Conservation (phyloP, 2,113 vertebrate species). For the Opisthocomus hoazin region DNA sequence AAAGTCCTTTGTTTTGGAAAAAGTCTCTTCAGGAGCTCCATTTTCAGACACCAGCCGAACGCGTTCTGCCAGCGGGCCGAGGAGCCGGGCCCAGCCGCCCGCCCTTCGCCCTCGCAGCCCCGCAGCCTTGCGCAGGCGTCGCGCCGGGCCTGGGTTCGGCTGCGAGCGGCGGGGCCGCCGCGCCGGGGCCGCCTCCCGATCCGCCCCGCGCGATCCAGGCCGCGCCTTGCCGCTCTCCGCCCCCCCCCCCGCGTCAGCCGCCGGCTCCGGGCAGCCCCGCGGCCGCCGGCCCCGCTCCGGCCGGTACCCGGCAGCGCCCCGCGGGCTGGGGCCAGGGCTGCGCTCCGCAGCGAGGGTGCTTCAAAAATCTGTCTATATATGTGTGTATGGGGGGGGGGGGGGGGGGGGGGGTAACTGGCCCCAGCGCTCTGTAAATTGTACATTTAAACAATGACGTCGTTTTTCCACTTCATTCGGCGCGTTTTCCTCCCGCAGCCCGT, state of each 20-base stretch:
- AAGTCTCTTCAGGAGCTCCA: background rate
- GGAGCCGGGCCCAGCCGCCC: background rate
- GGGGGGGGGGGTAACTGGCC: background rate
- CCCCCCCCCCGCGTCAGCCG: background rate
- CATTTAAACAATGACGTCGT: background rate
- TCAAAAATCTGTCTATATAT: no score
- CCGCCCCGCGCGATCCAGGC: background rate
- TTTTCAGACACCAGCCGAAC: background rate
- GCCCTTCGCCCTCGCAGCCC: no score
- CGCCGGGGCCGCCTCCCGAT: background rate
- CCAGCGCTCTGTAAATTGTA: background rate
- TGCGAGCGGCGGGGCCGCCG: background rate
- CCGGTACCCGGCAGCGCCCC: background rate
- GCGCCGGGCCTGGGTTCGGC: background rate
- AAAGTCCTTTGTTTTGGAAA: constrained; percentile 13
- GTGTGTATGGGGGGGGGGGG: background rate
- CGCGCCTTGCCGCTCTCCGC: background rate
- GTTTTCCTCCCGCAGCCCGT: background rate
- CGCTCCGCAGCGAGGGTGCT: no score
- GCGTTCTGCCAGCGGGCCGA: background rate
- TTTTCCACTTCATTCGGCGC: background rate
- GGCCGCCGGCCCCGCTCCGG: background rate
- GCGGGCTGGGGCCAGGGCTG: background rate
- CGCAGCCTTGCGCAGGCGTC: no score
- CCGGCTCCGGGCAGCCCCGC: background rate